These are phyloP conservation scores for Scophthalmus maximus DNA, from an alignment of 2,113 vertebrate species.

Conservation along the genomic window DNA sequence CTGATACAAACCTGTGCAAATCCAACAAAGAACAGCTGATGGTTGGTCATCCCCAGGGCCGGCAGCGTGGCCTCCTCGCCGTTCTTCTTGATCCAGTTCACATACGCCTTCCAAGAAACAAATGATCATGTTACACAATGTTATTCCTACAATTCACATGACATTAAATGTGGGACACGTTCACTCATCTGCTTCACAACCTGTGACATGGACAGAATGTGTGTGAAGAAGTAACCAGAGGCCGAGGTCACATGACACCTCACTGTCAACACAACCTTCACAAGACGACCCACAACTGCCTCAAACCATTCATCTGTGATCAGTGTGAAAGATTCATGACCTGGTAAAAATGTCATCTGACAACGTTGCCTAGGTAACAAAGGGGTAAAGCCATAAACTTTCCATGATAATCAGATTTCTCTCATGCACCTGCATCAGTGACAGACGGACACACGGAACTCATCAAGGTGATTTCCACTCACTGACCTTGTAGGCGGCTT, in stretches of 20 bases:
- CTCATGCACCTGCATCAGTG: not conserved
- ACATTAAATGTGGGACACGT: not conserved
- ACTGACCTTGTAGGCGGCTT: conserved; percentile 93
- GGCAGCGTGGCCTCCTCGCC: conserved; percentile 90
- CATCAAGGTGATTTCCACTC: not conserved
- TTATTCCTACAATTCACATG: conserved; percentile 20
- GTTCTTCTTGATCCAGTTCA: conserved; percentile 92
- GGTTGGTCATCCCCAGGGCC: conserved; percentile 90
- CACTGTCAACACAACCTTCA: conserved; percentile 60
- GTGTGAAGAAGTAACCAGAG: conserved; percentile 65
- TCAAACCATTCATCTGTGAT: conserved; percentile 8
- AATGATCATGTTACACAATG: conserved; percentile 57
- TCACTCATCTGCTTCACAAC: conserved; percentile 57
- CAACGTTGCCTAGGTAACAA: not conserved
- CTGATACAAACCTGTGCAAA: conserved; percentile 93
- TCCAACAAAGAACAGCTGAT: conserved; percentile 96
- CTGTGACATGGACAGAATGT: conserved; percentile 80
- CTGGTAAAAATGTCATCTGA: conserved; percentile 12
- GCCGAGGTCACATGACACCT: too few species aligned
- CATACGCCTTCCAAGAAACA: conserved; percentile 88
- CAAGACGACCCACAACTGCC: conserved; percentile 44
- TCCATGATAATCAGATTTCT: not conserved
- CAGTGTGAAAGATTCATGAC: conserved; percentile 3
- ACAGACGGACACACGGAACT: not conserved
- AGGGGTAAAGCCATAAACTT: not conserved